Evolutionary conservation across 2,888 invertebrate species (phyloP).

Genomic region (Apamea monoglypha): DNA sequence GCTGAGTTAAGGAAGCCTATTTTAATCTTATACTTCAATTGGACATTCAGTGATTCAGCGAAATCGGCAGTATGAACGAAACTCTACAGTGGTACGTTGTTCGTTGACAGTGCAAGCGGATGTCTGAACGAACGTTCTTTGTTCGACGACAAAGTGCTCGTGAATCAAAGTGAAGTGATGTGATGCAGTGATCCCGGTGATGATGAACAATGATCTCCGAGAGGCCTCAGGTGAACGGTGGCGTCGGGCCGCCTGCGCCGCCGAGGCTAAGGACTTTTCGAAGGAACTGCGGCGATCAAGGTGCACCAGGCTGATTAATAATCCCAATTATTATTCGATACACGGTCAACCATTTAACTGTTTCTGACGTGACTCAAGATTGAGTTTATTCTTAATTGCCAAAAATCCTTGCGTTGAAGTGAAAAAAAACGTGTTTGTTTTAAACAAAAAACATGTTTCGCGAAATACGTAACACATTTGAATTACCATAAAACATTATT

Average conservation of each 20-base stretch:
- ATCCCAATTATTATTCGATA: constrained; percentile 64
- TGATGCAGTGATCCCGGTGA: constrained; percentile 80
- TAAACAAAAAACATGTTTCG: constrained; percentile 41
- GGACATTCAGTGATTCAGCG: constrained; percentile 64
- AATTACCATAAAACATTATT: constrained; percentile 34
- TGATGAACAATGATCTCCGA: constrained; percentile 88
- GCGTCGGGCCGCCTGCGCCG: constrained; percentile 83
- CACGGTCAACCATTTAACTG: constrained; percentile 62
- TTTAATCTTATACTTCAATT: constrained; percentile 64
- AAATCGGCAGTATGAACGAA: constrained; percentile 66
- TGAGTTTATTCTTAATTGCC: constrained; percentile 47
- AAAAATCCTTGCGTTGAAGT: constrained; percentile 54
- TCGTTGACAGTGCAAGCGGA: constrained; percentile 62
- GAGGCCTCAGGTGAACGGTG: constrained; percentile 84
- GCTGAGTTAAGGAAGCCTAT: constrained; percentile 70
- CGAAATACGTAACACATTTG: constrained; percentile 39
- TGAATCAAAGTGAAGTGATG: constrained; percentile 65
- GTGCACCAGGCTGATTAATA: constrained; percentile 79
- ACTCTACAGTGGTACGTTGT: constrained; percentile 54
- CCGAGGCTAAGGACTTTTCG: constrained; percentile 89
- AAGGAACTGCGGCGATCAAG: constrained; percentile 91
- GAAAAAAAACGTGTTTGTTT: constrained; percentile 51
- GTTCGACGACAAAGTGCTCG: constrained; percentile 62
- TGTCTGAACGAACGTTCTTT: constrained; percentile 62
- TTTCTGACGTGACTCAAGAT: constrained; percentile 63